These are phyloP conservation scores for Kryphioiulus occultus DNA, from an alignment of 2,888 invertebrate genomes.

Conservation along the genomic window DNA sequence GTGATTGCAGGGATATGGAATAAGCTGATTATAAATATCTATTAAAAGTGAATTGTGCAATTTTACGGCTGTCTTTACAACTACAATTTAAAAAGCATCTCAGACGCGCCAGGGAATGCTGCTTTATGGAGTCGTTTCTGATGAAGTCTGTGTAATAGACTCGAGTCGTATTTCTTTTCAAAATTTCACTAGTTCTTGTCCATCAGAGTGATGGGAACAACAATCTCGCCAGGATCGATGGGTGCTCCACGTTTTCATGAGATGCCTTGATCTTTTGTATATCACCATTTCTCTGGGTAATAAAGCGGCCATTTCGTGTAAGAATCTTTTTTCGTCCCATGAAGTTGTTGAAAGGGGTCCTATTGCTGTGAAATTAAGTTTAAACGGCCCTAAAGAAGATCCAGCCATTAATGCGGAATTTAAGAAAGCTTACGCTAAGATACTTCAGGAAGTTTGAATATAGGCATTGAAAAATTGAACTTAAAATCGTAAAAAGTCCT, in stretches of 20 bases:
- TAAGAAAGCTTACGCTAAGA: too few species aligned
- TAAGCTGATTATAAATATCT: constrained; percentile 40
- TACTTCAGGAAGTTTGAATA: too few species aligned
- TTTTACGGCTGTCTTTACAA: not conserved
- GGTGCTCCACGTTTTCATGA: not conserved
- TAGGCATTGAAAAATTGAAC: too few species aligned
- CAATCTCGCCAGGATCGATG: constrained; percentile 21
- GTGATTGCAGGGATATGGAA: not conserved
- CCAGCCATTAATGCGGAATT: not conserved
- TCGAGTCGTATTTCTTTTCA: not conserved
- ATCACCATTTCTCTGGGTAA: not conserved
- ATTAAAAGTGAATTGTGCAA: constrained; percentile 32
- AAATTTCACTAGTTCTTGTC: constrained; percentile 3
- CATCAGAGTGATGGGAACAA: constrained; percentile 11
- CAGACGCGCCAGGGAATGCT: not conserved
- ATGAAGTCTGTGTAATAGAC: not conserved
- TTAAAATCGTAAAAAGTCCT: too few species aligned
- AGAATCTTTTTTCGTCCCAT: not conserved
- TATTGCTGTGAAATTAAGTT: not conserved
- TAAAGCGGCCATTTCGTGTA: not conserved
- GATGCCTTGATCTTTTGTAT: constrained; percentile 12
- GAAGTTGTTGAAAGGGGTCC: not conserved
- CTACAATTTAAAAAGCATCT: not conserved
- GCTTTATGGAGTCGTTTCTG: constrained; percentile 1
- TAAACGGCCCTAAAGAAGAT: not conserved